Base-by-base conservation (phyloP, 2,113 vertebrate species). In the Cranoglanis bouderius region DNA sequence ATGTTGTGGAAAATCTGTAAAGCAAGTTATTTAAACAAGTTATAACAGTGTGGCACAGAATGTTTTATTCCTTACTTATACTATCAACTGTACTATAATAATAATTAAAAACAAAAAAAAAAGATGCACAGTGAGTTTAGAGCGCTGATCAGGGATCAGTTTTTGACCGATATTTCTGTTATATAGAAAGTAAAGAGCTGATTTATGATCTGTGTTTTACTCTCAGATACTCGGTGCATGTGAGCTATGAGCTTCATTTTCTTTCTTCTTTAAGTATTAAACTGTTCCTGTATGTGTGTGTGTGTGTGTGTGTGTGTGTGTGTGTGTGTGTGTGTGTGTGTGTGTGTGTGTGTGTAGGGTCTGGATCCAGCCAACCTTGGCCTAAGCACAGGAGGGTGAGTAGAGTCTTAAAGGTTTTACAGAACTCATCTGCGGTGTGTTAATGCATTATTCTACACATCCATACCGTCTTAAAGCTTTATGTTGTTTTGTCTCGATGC, bases 321-420 rank as follows among this genome's bases (percentile, higher is more conserved):
- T 26, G 75, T 78, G 40, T 26, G 77, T 80, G 40, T 87, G 92
- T 95, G 93, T 84, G n/a, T 53, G 38, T 90, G 75, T 59, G 63
- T 85, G 75, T 88, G 78, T 67, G 72, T 59, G 26, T 90, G 55
- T 86, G 51, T 85, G 53, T 61, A 90, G 89, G 88, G 86, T 53
- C 92, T 96, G 93, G 96, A 96, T 91, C 91, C 95, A 85, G 95
- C 95, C 72, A 96, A 93, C 91, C 93, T 96, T 81, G 95, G 95
- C 65, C 96, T 97, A 82, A 94, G 93, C 1, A 95, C 96, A 89
- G 94, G 93, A 89, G 94, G 96, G 97, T 97, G 92, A 97, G 97
- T 96, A 55, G 21, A 82, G 53, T 38, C 67, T 49, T 46, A 61
- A 63, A 38, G 51, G 46, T 63, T 40, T 43, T 10, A n/a, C n/a